Evolutionary conservation across 2,113 vertebrate genomes (phyloP).

Genomic region (Hippocampus zosterae): DNA sequence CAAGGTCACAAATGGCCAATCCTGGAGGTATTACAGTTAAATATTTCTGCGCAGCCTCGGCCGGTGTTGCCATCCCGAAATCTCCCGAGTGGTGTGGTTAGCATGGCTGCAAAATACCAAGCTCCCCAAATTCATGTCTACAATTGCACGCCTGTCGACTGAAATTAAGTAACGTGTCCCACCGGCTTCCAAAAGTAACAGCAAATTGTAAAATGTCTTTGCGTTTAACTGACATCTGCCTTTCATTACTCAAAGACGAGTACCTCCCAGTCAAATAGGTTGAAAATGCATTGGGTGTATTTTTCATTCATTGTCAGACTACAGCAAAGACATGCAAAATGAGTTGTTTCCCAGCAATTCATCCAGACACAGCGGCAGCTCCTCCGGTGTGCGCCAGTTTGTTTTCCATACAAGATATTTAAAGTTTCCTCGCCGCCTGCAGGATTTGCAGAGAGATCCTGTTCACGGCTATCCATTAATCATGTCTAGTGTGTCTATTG

Average conservation of each 20-base stretch:
- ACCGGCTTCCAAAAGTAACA: slow-evolving; percentile 3
- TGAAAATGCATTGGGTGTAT: slow-evolving; percentile 20
- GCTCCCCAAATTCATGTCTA: not conserved
- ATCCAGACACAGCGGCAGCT: slow-evolving; percentile 1
- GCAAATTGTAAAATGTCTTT: not conserved
- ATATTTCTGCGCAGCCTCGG: not conserved
- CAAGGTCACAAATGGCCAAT: not conserved
- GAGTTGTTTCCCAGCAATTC: slow-evolving; percentile 16
- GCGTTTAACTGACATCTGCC: slow-evolving; percentile 16
- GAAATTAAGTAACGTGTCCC: slow-evolving; percentile 1
- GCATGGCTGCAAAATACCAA: not conserved
- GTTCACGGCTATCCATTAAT: slow-evolving; percentile 50
- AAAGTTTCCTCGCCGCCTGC: slow-evolving; percentile 31
- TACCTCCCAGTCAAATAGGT: slow-evolving; percentile 16
- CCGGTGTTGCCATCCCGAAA: not conserved
- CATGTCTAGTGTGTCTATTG: slow-evolving; percentile 32
- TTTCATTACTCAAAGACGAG: slow-evolving; percentile 18
- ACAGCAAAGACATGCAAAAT: slow-evolving; percentile 19
- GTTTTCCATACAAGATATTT: slow-evolving; percentile 27
- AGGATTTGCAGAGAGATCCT: slow-evolving; percentile 19
- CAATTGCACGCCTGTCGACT: slow-evolving; percentile 1
- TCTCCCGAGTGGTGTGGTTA: not conserved
- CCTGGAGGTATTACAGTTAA: not conserved
- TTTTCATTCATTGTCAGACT: slow-evolving; percentile 17
- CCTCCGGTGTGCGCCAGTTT: slow-evolving; percentile 5